These are phyloP conservation scores for Psophia crepitans DNA, from an alignment of 2,113 vertebrate species.

Conservation along the genomic window DNA sequence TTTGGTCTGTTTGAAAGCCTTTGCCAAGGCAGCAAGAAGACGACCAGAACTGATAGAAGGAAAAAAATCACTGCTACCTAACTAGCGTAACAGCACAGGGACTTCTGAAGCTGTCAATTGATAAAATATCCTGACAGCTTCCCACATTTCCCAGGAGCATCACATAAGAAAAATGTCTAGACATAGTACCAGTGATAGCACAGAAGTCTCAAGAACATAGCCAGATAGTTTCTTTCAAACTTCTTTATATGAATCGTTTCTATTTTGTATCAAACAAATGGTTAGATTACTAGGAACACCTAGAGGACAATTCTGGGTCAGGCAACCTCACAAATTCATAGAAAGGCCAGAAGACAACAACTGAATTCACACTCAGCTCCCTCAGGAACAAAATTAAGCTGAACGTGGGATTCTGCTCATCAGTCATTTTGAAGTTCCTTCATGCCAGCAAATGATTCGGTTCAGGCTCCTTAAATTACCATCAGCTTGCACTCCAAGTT, in stretches of 20 bases:
- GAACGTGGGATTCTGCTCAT: neutral
- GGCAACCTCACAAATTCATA: neutral
- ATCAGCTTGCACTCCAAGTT: neutral
- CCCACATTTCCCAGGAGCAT: slow-evolving; percentile 26
- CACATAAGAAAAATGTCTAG: slow-evolving; percentile 10
- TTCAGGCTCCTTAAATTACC: neutral
- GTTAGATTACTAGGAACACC: neutral
- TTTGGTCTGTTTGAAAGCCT: slow-evolving; percentile 48
- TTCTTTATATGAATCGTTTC: neutral
- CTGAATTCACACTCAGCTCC: neutral
- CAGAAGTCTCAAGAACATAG: neutral
- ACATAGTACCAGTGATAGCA: neutral
- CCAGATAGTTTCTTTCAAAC: neutral
- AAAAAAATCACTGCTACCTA: slow-evolving; percentile 21
- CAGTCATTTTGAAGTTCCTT: neutral
- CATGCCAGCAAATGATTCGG: neutral
- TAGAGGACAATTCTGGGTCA: neutral
- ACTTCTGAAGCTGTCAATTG: neutral
- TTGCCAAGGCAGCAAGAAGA: slow-evolving; percentile 46
- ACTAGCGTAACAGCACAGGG: neutral
- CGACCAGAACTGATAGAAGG: slow-evolving; percentile 23
- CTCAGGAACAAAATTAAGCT: neutral
- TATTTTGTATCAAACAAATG: neutral
- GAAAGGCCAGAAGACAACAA: neutral
- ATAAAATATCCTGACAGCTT: slow-evolving; percentile 9